Evolutionary conservation across 2,888 invertebrate genomes (phyloP).

Genomic region (Exephanes ischioxanthus): DNA sequence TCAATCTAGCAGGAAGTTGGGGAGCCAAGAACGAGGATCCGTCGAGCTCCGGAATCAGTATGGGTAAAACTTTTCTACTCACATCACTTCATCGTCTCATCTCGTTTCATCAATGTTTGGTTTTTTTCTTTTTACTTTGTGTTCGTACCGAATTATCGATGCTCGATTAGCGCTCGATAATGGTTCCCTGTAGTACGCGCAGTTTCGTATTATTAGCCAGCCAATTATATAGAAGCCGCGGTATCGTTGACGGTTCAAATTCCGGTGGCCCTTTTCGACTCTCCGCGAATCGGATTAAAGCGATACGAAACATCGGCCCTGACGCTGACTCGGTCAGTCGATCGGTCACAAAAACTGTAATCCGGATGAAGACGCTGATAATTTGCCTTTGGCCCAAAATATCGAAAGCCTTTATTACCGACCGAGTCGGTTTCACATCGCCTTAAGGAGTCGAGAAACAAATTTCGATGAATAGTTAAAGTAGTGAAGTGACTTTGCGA

Average conservation of each 20-base stretch:
- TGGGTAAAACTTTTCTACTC: constrained; percentile 82
- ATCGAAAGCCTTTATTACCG: no score
- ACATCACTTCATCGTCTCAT: constrained; percentile 8
- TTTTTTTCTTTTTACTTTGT: constrained; percentile 23
- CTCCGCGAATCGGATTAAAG: background rate
- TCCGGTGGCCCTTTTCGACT: background rate
- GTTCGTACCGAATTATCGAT: constrained; percentile 53
- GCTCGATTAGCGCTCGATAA: constrained; percentile 38
- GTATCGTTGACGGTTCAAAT: background rate
- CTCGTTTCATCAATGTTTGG: constrained; percentile 6
- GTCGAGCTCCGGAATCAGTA: constrained; percentile 86
- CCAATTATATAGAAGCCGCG: constrained; percentile 32
- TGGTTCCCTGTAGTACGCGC: background rate
- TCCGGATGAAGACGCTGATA: no score
- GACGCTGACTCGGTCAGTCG: no score
- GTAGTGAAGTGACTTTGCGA: background rate
- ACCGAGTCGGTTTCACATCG: no score
- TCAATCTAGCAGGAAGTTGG: constrained; percentile 86
- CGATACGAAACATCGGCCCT: background rate
- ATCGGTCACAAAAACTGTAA: no score
- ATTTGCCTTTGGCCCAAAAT: no score
- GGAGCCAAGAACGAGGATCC: constrained; percentile 86
- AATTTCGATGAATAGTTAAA: background rate
- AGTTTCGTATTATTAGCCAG: background rate
- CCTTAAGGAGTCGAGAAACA: background rate